These are phyloP conservation scores for Vidua chalybeata DNA, from an alignment of 2,113 vertebrate species.

Conservation along the genomic window DNA sequence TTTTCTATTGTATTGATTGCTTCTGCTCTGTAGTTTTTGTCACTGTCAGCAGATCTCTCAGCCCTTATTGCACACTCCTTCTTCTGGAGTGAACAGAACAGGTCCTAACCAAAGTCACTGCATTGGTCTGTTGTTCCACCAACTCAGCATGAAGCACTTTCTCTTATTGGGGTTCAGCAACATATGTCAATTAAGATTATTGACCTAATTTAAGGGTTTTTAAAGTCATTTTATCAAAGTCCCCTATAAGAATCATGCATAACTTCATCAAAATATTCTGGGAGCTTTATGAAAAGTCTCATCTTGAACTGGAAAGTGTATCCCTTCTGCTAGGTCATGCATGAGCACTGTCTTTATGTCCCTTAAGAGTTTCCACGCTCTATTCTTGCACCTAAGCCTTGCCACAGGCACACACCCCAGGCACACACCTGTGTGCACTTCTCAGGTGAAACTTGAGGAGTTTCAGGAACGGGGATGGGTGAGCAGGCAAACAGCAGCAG, in stretches of 20 bases:
- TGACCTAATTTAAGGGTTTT: neutral
- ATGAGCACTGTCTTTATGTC: neutral
- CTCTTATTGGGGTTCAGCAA: neutral
- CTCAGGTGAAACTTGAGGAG: neutral
- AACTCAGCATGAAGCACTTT: neutral
- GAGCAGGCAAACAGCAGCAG: neutral
- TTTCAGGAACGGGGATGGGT: neutral
- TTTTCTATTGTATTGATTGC: conserved; percentile 31
- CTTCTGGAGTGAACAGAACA: neutral
- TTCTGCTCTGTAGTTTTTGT: neutral
- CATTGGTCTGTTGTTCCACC: neutral
- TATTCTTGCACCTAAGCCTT: neutral
- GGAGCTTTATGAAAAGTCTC: neutral
- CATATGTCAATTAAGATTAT: neutral
- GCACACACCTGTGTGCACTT: neutral
- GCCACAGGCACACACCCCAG: neutral
- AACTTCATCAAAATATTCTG: neutral
- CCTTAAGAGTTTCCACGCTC: neutral
- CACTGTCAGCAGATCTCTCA: conserved; percentile 16
- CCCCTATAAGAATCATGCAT: neutral
- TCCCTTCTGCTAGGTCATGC: neutral
- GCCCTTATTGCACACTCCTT: neutral
- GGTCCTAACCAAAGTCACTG: neutral
- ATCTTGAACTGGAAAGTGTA: neutral
- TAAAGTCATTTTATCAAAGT: neutral